Conservation (phyloP, 2,888 invertebrate genomes). For the Volucella inanis region DNA sequence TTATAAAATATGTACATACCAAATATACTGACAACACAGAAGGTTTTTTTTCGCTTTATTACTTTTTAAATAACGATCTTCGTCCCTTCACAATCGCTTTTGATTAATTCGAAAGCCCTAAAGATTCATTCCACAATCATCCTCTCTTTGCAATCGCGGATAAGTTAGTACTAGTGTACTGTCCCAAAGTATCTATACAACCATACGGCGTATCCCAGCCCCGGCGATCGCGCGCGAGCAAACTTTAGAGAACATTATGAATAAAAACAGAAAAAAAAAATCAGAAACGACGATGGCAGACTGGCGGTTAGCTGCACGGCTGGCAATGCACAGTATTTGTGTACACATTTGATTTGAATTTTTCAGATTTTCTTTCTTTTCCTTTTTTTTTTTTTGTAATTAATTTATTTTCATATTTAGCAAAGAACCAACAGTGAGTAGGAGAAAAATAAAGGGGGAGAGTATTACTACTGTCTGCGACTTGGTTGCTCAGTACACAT, state of each 20-base stretch:
- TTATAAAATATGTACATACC: neutral
- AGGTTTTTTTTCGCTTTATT: neutral
- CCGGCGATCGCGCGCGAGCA: slow-evolving; percentile 60
- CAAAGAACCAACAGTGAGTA: slow-evolving; percentile 33
- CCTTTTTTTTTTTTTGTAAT: slow-evolving; percentile 65
- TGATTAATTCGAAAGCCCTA: slow-evolving; percentile 60
- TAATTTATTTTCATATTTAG: slow-evolving; percentile 67
- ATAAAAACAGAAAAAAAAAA: slow-evolving; percentile 35
- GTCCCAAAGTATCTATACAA: slow-evolving; percentile 55
- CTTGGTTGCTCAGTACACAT: neutral
- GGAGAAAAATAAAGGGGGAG: slow-evolving; percentile 19
- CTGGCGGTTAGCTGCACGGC: slow-evolving; percentile 59
- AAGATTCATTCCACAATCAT: slow-evolving; percentile 61
- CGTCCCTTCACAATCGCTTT: slow-evolving; percentile 66
- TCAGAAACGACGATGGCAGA: slow-evolving; percentile 52
- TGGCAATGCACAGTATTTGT: slow-evolving; percentile 58
- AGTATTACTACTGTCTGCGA: neutral
- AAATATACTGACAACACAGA: slow-evolving; percentile 1
- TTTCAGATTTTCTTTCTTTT: slow-evolving; percentile 64
- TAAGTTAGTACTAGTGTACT: slow-evolving; percentile 52
- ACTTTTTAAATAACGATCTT: slow-evolving; percentile 17
- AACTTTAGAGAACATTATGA: slow-evolving; percentile 62
- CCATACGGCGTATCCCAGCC: slow-evolving; percentile 46
- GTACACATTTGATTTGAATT: slow-evolving; percentile 66
- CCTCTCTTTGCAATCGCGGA: slow-evolving; percentile 67